A percentile compares a stretch with the other conserved stretches of the same genome.
Evolutionary conservation across 2,888 invertebrate species (phyloP).

Genomic region (Cordilura impudica): DNA sequence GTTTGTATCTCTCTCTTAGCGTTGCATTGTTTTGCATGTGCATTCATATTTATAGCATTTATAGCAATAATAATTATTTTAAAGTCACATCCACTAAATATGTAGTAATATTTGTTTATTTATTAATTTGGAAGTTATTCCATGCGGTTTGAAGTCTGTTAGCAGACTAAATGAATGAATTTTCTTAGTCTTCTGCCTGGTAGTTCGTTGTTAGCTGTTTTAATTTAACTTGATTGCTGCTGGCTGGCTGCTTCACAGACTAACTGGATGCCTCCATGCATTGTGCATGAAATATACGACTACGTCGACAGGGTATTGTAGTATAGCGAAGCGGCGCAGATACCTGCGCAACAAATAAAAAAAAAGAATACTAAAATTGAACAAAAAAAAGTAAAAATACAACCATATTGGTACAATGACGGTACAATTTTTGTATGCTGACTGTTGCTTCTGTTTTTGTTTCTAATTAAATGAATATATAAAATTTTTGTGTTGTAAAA

Average conservation of each 20-base stretch:
- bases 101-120: background rate
- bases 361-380: constrained; percentile 28
- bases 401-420: constrained; percentile 46
- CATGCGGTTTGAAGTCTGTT: constrained; percentile 51
- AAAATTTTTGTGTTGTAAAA: constrained; percentile 39
- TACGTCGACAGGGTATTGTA: constrained; percentile 54
- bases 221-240: constrained; percentile 26
- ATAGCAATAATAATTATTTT: background rate
- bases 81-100: background rate
- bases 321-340: constrained; percentile 60
- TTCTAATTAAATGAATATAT: constrained; percentile 57
- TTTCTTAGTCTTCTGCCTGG: constrained; percentile 27
- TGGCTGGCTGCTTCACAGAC: constrained; percentile 7
- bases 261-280: constrained; percentile 22
- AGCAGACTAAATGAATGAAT: constrained; percentile 53
- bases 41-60: background rate
- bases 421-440: constrained; percentile 53
- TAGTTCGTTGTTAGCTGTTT: background rate
- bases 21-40: background rate
- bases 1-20: background rate
- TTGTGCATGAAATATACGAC: constrained; percentile 25
- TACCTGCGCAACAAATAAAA: constrained; percentile 57
- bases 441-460: constrained; percentile 47
- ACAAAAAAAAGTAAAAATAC: constrained; percentile 17
- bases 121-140: constrained; percentile 2